Percentiles rank a stretch among this genome's conserved stretches.
phyloP scores from a whole-genome alignment of 2,113 vertebrate species.

The Sakesphorus luctuosus region DNA sequence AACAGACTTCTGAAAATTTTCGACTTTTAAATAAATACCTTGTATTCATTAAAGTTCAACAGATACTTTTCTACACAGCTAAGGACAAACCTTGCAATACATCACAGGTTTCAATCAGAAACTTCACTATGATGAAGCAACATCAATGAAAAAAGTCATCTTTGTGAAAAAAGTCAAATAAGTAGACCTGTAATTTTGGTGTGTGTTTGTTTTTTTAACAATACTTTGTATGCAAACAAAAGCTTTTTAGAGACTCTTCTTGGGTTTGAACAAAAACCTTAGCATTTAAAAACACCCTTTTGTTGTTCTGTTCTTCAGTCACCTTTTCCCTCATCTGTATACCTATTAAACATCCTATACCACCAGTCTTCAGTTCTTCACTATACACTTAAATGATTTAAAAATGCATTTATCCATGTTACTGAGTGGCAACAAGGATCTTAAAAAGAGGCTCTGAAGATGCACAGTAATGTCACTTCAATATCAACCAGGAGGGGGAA shows the following conservation, averaged over 20 bases:
- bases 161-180: background rate
- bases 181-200: background rate
- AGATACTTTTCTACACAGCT: background rate
- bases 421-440: background rate
- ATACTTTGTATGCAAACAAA: background rate
- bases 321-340: background rate
- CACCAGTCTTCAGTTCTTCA: background rate
- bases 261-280: background rate
- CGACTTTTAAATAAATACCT: background rate
- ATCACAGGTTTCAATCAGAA: background rate
- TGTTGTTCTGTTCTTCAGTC: background rate
- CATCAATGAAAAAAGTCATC: background rate
- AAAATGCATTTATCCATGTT: background rate
- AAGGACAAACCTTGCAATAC: background rate
- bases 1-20: background rate
- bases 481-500: background rate
- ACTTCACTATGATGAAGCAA: background rate
- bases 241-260: background rate
- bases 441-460: background rate
- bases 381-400: background rate
- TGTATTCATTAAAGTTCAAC: background rate
- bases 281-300: background rate
- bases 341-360: background rate
- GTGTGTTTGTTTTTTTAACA: background rate
- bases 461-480: background rate